Conservation (phyloP, 2,888 invertebrate genomes). For the Dexiosoma caninum region DNA sequence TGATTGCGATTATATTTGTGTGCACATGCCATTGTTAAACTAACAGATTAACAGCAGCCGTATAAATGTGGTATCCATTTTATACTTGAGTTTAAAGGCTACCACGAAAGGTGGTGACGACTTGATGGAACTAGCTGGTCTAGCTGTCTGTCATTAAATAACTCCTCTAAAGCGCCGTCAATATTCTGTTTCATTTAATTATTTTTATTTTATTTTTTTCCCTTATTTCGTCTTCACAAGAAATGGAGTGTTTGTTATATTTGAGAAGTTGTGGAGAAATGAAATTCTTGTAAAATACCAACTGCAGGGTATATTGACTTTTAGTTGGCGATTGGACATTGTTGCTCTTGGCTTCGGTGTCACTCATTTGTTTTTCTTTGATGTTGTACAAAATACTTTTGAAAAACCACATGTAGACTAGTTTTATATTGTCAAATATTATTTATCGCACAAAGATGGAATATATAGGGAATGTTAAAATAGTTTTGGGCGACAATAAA, state of each 20-base stretch:
- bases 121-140: background rate
- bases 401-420: background rate
- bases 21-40: background rate
- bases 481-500: background rate
- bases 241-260: background rate
- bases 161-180: background rate
- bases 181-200: background rate
- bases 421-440: background rate
- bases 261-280: background rate
- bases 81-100: background rate
- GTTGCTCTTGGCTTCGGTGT: background rate
- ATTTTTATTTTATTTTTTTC: too few relatives aligned
- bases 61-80: background rate
- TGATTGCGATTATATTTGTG: constrained; percentile 5
- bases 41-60: background rate
- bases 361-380: background rate
- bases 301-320: background rate
- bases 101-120: background rate
- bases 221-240: too few relatives aligned
- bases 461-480: background rate
- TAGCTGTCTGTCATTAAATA: background rate
- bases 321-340: background rate
- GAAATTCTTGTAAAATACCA: background rate
- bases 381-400: background rate
- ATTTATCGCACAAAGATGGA: background rate